phyloP scores from a whole-genome alignment of 1,140 invertebrate species.

The Physella acuta region DNA sequence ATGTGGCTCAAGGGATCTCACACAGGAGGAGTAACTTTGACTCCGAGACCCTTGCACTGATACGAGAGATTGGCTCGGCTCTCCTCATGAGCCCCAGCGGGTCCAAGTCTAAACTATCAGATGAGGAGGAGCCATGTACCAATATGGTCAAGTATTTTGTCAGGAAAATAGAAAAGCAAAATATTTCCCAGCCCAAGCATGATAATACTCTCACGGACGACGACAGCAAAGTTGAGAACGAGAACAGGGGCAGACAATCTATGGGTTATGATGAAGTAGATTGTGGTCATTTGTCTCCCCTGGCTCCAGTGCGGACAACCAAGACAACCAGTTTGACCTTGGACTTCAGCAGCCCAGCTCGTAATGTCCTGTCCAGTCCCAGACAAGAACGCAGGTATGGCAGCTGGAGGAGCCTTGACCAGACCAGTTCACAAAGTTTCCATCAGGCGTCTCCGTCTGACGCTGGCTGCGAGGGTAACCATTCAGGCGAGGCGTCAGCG shows the following conservation, averaged over 20 bases:
- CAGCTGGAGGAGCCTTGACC: not conserved
- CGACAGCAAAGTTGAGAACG: not conserved
- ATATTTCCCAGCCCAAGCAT: constrained; percentile 20
- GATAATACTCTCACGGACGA: constrained; percentile 28
- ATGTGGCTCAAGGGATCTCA: no score
- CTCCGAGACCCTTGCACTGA: constrained; percentile 39
- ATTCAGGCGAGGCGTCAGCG: not conserved
- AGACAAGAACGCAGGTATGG: not conserved
- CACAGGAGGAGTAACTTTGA: constrained; percentile 36
- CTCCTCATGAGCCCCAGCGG: constrained; percentile 42
- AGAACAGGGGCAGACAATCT: not conserved
- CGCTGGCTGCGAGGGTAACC: no score
- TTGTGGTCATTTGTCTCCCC: constrained; percentile 10
- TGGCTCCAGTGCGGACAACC: no score
- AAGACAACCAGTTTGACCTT: constrained; percentile 1
- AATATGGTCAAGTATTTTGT: constrained; percentile 44
- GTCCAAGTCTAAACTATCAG: constrained; percentile 26
- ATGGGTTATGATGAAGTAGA: not conserved
- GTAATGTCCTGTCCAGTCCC: not conserved
- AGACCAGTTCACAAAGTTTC: not conserved
- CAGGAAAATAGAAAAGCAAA: constrained; percentile 42
- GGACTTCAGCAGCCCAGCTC: not conserved
- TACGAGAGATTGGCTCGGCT: constrained; percentile 48
- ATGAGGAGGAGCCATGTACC: constrained; percentile 25
- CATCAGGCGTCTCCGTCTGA: not conserved